Base-by-base conservation (phyloP, 30 jellyfish, hydroid and myxozoan species). In the Catostylus mosaicus region DNA sequence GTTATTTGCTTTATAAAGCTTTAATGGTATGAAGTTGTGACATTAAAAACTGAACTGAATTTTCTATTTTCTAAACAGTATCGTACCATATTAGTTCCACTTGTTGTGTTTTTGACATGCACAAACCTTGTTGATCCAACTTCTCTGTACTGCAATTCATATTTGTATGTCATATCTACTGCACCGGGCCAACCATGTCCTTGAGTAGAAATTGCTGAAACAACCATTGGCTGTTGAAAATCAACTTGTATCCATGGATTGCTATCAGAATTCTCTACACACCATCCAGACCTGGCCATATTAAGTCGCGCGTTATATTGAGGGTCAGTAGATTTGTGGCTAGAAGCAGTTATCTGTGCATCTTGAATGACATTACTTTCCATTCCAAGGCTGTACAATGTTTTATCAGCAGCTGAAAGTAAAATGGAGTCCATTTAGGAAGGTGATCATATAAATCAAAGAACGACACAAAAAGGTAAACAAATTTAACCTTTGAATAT, bases 121-220 rank as follows among this genome's bases (percentile, higher is more conserved):
- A n/a, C n/a, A n/a, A n/a, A n/a, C n/a, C n/a, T 43, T 16, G 54
- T 43, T 43, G 54, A 43, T 2, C 82, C 69, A 35, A 33, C 67
- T 9, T 37, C 73, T 24, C 34, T 35, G 72, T 78, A 78, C 80
- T 3, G 73, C 19, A 68, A 35, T 7, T 68, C 36, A 30, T 73
- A 68, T 26, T n/a, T n/a, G 30, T 54, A 64, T 10, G 57, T 51
- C 30, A 51, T 75, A 78, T 85, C 80, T 1, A 2, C 0, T 1
- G 94, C 70, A 11, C 30, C 48, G 24, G 34, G 0, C 1, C 65
- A 4, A 1, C 78, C 84, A 62, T 85, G 88, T 20, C 95, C 95
- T 61, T 85, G 95, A 6, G 56, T 1, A 4, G 88, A 82, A 20
- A 85, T 52, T 10, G 83, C 89, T 30, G 86, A 59, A 14, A 85